Conservation (phyloP, 2,113 vertebrate species). For the Callithrix jacchus region DNA sequence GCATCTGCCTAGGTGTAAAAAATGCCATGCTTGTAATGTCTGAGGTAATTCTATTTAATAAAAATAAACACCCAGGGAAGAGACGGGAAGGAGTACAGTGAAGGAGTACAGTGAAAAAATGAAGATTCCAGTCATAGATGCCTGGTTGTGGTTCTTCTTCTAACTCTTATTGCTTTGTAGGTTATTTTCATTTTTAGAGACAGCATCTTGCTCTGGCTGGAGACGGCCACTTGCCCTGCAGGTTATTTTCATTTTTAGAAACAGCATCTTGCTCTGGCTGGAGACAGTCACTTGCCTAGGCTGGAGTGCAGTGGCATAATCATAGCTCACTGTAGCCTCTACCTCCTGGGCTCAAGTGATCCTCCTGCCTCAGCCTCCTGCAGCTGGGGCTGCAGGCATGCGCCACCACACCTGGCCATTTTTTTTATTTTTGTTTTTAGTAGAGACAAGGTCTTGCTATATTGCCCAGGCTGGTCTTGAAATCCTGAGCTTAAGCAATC, state of each 20-base stretch:
- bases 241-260: too few relatives aligned
- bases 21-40: not conserved
- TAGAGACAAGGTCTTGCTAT: not conserved
- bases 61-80: not conserved
- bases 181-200: not conserved
- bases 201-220: not conserved
- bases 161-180: not conserved
- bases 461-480: not conserved
- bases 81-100: not conserved
- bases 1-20: slow-evolving; percentile 10
- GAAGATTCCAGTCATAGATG: not conserved
- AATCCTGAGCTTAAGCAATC: not conserved
- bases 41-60: slow-evolving; percentile 15
- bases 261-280: too few relatives aligned
- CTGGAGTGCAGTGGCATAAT: not conserved
- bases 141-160: not conserved
- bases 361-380: not conserved
- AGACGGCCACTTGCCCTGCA: not conserved
- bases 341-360: not conserved
- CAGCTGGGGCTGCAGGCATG: not conserved
- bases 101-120: not conserved
- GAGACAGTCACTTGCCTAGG: not conserved
- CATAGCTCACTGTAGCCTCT: not conserved
- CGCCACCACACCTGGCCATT: not conserved
- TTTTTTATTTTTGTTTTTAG: not conserved